Evolutionary conservation across 2,113 vertebrate species (phyloP).

Genomic region (Hippopotamus amphibius): DNA sequence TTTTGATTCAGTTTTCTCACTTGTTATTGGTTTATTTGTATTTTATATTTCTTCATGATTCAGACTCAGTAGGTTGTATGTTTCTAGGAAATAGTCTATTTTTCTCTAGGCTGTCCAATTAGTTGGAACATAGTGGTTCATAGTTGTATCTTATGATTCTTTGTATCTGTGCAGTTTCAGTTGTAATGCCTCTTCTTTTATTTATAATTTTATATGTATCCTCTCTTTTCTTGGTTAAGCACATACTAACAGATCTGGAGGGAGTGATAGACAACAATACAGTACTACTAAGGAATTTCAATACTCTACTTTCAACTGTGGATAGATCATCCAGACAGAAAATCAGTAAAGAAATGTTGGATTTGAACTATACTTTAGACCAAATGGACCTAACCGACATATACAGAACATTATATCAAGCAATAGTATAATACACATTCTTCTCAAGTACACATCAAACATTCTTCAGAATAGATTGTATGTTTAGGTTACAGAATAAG

Average conservation of each 20-base stretch:
- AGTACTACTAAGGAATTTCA: not conserved
- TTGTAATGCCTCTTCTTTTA: not conserved
- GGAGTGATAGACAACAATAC: not conserved
- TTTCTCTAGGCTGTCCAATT: not conserved
- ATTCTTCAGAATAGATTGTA: not conserved
- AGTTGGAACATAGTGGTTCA: not conserved
- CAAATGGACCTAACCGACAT: not conserved
- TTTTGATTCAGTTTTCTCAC: not conserved
- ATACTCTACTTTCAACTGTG: not conserved
- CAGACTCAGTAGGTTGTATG: not conserved
- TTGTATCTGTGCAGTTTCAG: not conserved
- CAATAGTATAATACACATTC: not conserved
- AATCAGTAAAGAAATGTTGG: not conserved
- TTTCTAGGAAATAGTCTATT: not conserved
- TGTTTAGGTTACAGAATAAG: not conserved
- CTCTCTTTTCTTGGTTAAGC: not conserved
- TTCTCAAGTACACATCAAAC: not conserved
- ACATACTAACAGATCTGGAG: not conserved
- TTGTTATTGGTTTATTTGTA: not conserved
- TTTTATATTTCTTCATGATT: not conserved
- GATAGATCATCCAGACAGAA: not conserved
- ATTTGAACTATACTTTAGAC: not conserved
- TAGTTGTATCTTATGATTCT: not conserved
- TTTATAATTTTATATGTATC: not conserved
- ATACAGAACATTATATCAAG: not conserved